phyloP scores from a whole-genome alignment of 2,113 vertebrate species.

The Pseudopipra pipra region DNA sequence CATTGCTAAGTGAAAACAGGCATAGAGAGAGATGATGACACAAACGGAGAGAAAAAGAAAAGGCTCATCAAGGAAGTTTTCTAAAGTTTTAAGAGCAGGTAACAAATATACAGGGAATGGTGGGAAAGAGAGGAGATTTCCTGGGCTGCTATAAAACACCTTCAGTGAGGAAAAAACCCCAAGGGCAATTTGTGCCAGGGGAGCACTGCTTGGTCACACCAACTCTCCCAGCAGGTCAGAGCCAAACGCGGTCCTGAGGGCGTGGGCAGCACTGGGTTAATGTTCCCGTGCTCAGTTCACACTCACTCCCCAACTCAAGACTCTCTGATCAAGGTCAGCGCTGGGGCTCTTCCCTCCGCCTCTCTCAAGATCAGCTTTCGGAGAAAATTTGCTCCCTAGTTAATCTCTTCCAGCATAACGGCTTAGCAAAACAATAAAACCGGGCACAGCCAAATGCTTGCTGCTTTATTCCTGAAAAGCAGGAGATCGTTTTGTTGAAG shows the following conservation, averaged over 20 bases:
- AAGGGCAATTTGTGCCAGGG: neutral
- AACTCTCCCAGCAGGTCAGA: neutral
- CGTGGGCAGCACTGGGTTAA: neutral
- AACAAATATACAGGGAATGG: neutral
- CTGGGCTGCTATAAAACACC: neutral
- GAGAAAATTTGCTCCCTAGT: conserved; percentile 19
- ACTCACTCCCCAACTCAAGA: neutral
- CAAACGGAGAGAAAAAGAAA: neutral
- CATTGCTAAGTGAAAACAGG: neutral
- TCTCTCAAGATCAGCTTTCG: conserved; percentile 17
- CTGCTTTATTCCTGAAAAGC: conserved; percentile 55
- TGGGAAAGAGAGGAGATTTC: neutral
- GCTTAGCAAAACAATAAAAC: conserved; percentile 43
- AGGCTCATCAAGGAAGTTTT: neutral
- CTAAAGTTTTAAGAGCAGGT: neutral
- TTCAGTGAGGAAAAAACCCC: neutral
- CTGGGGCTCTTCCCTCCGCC: neutral
- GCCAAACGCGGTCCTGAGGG: accelerated
- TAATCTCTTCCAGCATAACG: conserved; percentile 24
- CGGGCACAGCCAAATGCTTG: neutral
- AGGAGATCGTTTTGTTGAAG: neutral
- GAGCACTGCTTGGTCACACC: neutral
- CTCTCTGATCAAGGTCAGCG: neutral
- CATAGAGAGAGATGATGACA: accelerated
- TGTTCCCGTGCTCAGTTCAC: neutral